Base-by-base conservation (phyloP, 2,113 vertebrate genomes). In the Oreochromis aureus region DNA sequence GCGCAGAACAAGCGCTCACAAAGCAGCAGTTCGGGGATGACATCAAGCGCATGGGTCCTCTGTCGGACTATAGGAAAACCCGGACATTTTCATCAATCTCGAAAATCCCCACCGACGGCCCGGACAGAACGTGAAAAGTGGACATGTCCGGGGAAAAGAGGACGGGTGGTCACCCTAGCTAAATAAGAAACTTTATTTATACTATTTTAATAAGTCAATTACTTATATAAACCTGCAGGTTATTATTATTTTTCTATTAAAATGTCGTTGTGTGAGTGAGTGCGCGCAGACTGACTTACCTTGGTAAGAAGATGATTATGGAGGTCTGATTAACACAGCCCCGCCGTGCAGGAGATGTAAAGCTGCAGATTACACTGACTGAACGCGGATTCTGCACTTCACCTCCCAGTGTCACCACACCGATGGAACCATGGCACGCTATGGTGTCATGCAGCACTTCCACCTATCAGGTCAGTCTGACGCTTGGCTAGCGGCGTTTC, bases 361-460 rank as follows among this genome's bases (percentile, higher is more conserved):
- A 59, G 3, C 1, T 46, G 22, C 34, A 56, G 51, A 22, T 39
- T 39, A 55, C 11, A 1, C 16, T 22, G 63, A 30, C 55, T 13
- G 55, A 12, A 22, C 10, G 27, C 10, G 55, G 54, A 12, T 13
- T 1, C 34, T 10, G 53, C 51, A 9, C 27, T 7, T 51, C 46
- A 11, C 24, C 51, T 13, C 7, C 15, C 12, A 6, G 6, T 15
- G 15, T 15, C 10, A 66, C 56, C 69, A 59, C 15, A 22, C 30
- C 11, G 79, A 91, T 96, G 90, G 95, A 92, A 89, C 93, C 87
- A 96, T 96, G 93, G 95, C 69, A 92, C 90, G 96, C 93, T 89
- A 12, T 58, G 84, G 58, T 95, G 92, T 97, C 96, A 92, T 41
- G 79, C 80, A 89, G 94, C 80, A 8, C 61, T 4, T 15, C 51